These are phyloP conservation scores for Momotus momota DNA, from an alignment of 2,797 vertebrate species.

Conservation along the genomic window DNA sequence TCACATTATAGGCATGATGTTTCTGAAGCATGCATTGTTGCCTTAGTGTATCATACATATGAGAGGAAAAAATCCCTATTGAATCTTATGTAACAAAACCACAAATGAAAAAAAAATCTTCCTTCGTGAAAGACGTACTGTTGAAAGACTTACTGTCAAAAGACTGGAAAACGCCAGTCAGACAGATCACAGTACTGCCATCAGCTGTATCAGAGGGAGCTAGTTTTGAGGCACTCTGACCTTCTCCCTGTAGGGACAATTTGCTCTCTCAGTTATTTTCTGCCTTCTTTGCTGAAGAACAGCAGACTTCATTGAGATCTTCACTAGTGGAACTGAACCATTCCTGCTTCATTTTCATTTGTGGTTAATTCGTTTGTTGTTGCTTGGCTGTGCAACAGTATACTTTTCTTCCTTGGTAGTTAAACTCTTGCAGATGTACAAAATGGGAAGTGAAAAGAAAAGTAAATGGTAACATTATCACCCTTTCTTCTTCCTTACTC, in stretches of 20 bases:
- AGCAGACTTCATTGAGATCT: not conserved
- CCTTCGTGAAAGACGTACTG: not conserved
- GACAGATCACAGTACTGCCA: not conserved
- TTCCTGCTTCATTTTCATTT: not conserved
- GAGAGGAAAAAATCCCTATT: not conserved
- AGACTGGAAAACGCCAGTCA: not conserved
- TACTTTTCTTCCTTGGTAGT: not conserved
- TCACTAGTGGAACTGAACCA: not conserved
- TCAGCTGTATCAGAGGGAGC: not conserved
- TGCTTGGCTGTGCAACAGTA: not conserved
- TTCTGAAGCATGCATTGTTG: not conserved
- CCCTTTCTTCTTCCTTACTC: not conserved
- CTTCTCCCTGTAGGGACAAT: not conserved
- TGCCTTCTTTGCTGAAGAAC: not conserved
- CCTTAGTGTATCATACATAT: not conserved
- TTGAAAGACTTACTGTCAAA: not conserved
- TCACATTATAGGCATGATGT: not conserved
- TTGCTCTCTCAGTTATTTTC: not conserved
- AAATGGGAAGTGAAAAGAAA: slow-evolving; percentile 31
- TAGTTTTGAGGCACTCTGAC: not conserved
- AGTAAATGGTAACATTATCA: not conserved
- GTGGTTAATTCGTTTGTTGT: not conserved
- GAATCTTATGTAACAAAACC: not conserved
- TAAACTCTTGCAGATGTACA: not conserved
- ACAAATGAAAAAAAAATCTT: not conserved